A percentile compares a stretch with the other conserved stretches of the same genome.
Conservation (phyloP, 30 jellyfish, hydroid and myxozoan species). For the Turritopsis rubra region DNA sequence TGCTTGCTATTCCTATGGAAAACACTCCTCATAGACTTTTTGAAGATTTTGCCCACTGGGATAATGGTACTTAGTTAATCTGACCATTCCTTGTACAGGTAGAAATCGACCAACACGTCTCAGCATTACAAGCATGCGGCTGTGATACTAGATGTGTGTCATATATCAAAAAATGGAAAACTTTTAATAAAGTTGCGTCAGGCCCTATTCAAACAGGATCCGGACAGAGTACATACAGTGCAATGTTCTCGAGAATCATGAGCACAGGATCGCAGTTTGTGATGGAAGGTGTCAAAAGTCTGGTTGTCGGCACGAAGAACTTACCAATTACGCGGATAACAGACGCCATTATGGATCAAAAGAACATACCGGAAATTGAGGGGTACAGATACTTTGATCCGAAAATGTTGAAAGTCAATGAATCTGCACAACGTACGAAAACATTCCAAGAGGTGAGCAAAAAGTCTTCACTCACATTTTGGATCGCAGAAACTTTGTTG, state of each 20-base stretch:
- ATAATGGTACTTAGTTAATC: too few species aligned
- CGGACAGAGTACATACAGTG: conserved; percentile 95
- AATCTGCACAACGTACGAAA: conserved; percentile 50
- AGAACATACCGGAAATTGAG: conserved; percentile 67
- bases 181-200: conserved; percentile 73
- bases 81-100: conserved; percentile 28
- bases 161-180: conserved; percentile 77
- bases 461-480: neutral
- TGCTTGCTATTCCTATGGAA: too few species aligned
- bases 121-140: conserved; percentile 73
- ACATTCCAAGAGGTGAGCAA: conserved; percentile 56
- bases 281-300: conserved; percentile 93
- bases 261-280: conserved; percentile 94
- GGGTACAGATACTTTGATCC: conserved; percentile 88
- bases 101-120: conserved; percentile 60
- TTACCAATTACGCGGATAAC: conserved; percentile 87
- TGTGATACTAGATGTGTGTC: conserved; percentile 55
- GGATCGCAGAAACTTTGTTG: too few species aligned
- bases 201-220: conserved; percentile 95
- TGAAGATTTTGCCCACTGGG: neutral
- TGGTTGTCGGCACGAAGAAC: conserved; percentile 87
- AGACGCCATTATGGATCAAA: conserved; percentile 84
- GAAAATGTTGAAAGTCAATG: conserved; percentile 57
- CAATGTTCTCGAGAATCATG: conserved; percentile 90
- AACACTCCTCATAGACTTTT: too few species aligned